A percentile compares a stretch with the other conserved stretches of the same genome.
Conservation (phyloP, 2,113 vertebrate genomes). For the Centropus unirufus region DNA sequence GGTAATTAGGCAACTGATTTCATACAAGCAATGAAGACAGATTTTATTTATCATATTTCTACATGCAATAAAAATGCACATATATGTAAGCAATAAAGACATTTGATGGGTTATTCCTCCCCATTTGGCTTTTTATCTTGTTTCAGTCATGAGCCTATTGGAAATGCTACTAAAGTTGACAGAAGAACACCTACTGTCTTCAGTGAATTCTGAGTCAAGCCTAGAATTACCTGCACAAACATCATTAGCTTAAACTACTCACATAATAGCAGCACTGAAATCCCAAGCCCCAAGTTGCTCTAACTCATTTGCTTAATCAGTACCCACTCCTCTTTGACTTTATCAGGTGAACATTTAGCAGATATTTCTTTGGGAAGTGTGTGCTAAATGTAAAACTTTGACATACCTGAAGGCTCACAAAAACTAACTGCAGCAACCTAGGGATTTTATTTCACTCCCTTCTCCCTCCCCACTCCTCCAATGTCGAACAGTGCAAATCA, state of each 20-base stretch:
- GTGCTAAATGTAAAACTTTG: background rate
- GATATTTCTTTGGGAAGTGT: background rate
- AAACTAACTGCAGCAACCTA: background rate
- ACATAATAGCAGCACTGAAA: background rate
- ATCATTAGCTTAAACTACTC: conserved; percentile 13
- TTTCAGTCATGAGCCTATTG: background rate
- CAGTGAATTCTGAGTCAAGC: background rate
- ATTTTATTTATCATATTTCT: background rate
- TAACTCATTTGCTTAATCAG: background rate
- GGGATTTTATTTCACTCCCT: background rate
- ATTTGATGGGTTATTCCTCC: background rate
- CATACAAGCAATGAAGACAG: background rate
- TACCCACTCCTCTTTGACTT: background rate
- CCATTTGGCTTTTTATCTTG: accelerated
- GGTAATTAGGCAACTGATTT: background rate
- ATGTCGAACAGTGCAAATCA: background rate
- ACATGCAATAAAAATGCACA: background rate
- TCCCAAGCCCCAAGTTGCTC: background rate
- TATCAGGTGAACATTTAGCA: background rate
- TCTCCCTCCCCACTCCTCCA: accelerated
- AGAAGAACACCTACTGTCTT: background rate
- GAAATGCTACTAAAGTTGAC: background rate
- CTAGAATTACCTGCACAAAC: background rate
- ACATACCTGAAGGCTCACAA: background rate
- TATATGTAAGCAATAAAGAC: background rate